Base-by-base conservation (phyloP, 2,113 vertebrate species). In the Agelaius tricolor region DNA sequence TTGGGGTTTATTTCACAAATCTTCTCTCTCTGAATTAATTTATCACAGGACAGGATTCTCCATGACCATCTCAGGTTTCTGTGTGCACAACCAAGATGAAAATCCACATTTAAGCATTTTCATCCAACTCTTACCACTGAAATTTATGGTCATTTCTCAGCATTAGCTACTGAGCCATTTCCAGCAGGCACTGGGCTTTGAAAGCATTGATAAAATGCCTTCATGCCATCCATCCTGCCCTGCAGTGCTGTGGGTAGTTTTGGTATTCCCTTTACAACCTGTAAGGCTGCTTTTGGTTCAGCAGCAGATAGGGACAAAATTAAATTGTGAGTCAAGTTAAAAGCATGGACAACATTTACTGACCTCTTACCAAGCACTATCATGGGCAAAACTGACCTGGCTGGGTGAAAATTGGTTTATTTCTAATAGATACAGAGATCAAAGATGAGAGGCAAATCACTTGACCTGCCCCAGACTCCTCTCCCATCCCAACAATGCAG, bases 401-500 rank as follows among this genome's bases (percentile, higher is more conserved):
- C 13, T 37, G 51, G 6, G 20, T 20, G 33, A 55, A 66, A 82
- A 66, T 1, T 30, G 41, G 33, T 76, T 39, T 51, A 46, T 74
- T 84, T 55, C 20, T 46, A 66, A 9, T 2, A 30, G 17, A 21
- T 12, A 13, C 15, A 15, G 22, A 18, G 55, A 21, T 47, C 3
- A 5, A 22, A 0, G 7, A 15, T 35, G 24, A 79, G 12, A 55
- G 69, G 66, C 5, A 68, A 69, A 28, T 0, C 9, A 6, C 18
- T 35, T 52, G 5, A 14, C 6, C 52, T 6, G 1, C 13, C 49
- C 14, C n/a, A 22, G n/a, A 51, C 6, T 39, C 24, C 11, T 39
- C 9, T 52, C 18, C 23, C 10, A 22, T 10, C 46, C 1, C 2
- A 31, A 3, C 0, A 0, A 8, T 2, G 0, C 58, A 28, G 35